These are phyloP conservation scores for Chromobotia macracanthus DNA, from an alignment of 2,797 vertebrate genomes.

Conservation along the genomic window DNA sequence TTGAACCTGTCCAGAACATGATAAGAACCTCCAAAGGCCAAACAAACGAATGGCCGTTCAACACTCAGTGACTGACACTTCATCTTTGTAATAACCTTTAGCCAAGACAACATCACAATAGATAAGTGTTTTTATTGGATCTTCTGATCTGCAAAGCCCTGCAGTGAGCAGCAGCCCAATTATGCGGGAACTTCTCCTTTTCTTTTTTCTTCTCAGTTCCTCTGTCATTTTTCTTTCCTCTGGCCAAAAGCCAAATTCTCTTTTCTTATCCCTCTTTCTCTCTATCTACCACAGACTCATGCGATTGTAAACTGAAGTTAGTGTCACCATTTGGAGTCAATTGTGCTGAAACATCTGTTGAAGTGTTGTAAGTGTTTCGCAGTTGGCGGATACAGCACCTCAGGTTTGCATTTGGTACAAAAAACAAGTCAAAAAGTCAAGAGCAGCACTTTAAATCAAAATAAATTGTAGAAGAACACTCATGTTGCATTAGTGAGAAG, in stretches of 20 bases:
- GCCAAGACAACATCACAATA: conserved; percentile 33
- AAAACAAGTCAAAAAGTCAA: conserved; percentile 21
- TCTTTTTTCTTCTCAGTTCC: conserved; percentile 10
- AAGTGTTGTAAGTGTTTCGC: not conserved
- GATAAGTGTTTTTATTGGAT: conserved; percentile 49
- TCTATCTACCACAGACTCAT: not conserved
- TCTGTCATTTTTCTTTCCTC: conserved; percentile 5
- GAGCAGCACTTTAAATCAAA: not conserved
- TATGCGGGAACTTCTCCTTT: conserved; percentile 37
- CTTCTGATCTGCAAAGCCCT: conserved; percentile 45
- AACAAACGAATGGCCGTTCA: conserved; percentile 24
- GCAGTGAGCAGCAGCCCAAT: conserved; percentile 28
- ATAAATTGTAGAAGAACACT: not conserved
- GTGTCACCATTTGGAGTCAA: not conserved
- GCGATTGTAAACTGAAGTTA: not conserved
- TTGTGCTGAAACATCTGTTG: conserved; percentile 1
- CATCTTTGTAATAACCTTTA: conserved; percentile 46
- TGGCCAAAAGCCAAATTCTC: conserved; percentile 19
- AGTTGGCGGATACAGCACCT: not conserved
- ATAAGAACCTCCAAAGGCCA: conserved; percentile 25
- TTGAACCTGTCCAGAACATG: conserved; percentile 22
- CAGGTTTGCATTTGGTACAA: not conserved
- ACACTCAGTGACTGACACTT: conserved; percentile 48
- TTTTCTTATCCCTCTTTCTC: not conserved
- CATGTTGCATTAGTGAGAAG: not conserved